Evolutionary conservation across 1,140 invertebrate species (phyloP).

Genomic region (Holcopasites calliopsidis): DNA sequence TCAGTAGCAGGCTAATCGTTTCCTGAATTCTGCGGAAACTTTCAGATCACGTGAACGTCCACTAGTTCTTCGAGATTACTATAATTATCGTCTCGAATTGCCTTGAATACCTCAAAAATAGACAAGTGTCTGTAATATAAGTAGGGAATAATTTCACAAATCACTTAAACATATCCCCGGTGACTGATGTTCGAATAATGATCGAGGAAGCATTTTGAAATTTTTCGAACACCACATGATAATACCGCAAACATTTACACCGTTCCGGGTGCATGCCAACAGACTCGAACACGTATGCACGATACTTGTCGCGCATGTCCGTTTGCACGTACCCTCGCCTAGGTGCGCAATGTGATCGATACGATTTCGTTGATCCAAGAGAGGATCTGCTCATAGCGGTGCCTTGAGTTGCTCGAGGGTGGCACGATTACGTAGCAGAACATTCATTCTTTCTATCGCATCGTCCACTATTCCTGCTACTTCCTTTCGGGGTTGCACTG

Average conservation of each 20-base stretch:
- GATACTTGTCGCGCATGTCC: slow-evolving; percentile 60
- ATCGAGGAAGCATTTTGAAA: background rate
- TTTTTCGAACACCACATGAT: slow-evolving; percentile 17
- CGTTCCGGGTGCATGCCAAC: slow-evolving; percentile 27
- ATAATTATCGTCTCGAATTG: no score
- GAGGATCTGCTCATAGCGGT: slow-evolving; percentile 38
- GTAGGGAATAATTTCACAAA: background rate
- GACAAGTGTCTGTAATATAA: no score
- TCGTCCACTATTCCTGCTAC: no score
- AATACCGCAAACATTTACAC: slow-evolving; percentile 57
- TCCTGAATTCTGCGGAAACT: background rate
- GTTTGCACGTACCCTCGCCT: slow-evolving; percentile 52
- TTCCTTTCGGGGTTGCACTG: no score
- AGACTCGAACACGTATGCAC: slow-evolving; percentile 20
- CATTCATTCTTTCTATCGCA: no score
- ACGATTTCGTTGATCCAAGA: slow-evolving; percentile 61
- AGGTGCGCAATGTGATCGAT: slow-evolving; percentile 62
- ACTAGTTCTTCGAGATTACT: no score
- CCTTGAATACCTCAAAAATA: no score
- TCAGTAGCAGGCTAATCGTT: background rate
- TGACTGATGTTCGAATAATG: no score
- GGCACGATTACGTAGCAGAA: background rate
- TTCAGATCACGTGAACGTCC: background rate
- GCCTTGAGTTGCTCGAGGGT: background rate
- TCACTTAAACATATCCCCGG: no score